Base-by-base conservation (phyloP, 2,888 invertebrate species). In the Xiphydria camelus region DNA sequence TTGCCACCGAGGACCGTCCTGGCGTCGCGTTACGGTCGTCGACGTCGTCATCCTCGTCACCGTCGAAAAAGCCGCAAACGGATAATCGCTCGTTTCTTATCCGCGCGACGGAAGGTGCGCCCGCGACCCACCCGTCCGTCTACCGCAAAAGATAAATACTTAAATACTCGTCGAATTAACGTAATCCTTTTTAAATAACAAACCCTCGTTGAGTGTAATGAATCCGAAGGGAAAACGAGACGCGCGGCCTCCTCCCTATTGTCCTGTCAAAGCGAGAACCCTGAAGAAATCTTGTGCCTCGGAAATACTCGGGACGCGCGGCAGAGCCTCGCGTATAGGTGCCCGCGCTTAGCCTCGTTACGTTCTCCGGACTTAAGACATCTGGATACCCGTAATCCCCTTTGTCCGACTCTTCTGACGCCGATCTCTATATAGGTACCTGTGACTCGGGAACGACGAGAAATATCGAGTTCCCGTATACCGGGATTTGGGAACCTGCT, bases 311-410 rank as follows among this genome's bases (percentile, higher is more conserved):
- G 29, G 14, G 29, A 4, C 29, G 12, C 29, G 29, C 36, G 42
- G 32, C 32, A 29, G 40, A 40, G 31, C 29, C 40, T 40, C 32
- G 22, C 31, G 40, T 40, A 29, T 32, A 32, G 40, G 42, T 26
- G 25, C 36, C 42, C 36, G 42, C 45, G 54, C 62, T 69, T 64
- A 62, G 60, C 53, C 59, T 66, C 57, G 44, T 68, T 69, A 68
- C 63, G 51, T 53, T n/a, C n/a, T n/a, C 37, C 47, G 55, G 63
- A 60, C 60, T 68, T 65, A 65, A n/a, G 69, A 71, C 69, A 71
- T 71, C 71, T 71, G 69, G 69, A 71, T 68, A 70, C 65, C 45
- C 48, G 57, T 71, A 70, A 71, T 71, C 69, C 61, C 64, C 47
- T 68, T 69, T 66, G 57, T 59, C 47, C 61, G 53, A 61, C 55